Evolutionary conservation across 2,113 vertebrate genomes (phyloP).

Genomic region (Osmerus mordax): DNA sequence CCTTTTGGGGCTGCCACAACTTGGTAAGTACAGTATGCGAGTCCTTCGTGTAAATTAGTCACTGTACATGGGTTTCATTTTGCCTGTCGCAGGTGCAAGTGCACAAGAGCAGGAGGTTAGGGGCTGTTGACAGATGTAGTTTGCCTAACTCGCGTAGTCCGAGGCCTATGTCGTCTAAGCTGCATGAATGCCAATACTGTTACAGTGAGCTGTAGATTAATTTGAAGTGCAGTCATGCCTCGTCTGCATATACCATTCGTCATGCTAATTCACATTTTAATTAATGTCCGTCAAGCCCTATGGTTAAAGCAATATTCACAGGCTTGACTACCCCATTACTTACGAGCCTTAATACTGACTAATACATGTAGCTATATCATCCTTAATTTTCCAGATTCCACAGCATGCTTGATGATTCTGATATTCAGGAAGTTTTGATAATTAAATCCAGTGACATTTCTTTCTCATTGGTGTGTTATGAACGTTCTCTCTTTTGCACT

Average conservation of each 20-base stretch:
- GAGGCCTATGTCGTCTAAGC: constrained; percentile 25
- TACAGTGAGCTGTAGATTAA: constrained; percentile 22
- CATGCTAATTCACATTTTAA: constrained; percentile 34
- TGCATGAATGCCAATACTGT: constrained; percentile 22
- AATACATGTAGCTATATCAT: constrained; percentile 11
- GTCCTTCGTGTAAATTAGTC: constrained; percentile 7
- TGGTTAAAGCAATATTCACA: constrained; percentile 16
- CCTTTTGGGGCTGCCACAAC: constrained; percentile 1
- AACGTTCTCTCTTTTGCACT: not conserved
- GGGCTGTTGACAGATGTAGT: not conserved
- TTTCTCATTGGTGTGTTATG: not conserved
- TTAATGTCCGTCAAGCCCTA: constrained; percentile 23
- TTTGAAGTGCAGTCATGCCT: constrained; percentile 17
- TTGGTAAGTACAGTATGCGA: constrained; percentile 20
- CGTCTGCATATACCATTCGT: constrained; percentile 15
- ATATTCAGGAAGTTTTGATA: constrained; percentile 3
- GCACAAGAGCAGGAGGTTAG: not conserved
- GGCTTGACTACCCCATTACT: constrained; percentile 5
- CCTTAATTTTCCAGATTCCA: not conserved
- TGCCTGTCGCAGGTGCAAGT: not conserved
- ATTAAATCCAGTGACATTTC: not conserved
- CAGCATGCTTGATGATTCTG: not conserved
- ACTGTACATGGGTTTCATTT: constrained; percentile 4
- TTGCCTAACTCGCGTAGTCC: not conserved
- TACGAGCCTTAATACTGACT: constrained; percentile 5